Base-by-base conservation (phyloP, 2,797 vertebrate species). In the Enteromius viviparus region DNA sequence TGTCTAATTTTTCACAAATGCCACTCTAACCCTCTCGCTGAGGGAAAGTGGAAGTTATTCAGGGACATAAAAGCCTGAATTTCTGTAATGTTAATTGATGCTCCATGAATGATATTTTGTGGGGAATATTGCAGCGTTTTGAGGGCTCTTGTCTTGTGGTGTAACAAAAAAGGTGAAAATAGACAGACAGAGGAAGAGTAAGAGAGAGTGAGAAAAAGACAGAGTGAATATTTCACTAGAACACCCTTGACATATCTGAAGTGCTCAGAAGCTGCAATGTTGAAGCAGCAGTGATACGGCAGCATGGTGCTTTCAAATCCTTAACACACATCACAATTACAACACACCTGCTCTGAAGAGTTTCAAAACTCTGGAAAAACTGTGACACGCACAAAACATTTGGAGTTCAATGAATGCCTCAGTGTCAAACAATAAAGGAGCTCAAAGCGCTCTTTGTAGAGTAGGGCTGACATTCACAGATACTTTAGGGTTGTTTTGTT, bases 251-350 rank as follows among this genome's bases (percentile, higher is more conserved):
- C 26, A 60, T 68, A 58, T 49, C 17, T 1, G 65, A 64, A 83
- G 64, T 14, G 19, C 74, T 49, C 81, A 49, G 23, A 60, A 14
- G 53, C 40, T 1, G 19, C 51, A 58, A 14, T 58, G 49, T 66
- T 76, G 80, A 82, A 75, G 58, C 62, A 5, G 58, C 15, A 37
- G 34, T 70, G 77, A 68, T 37, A 37, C 23, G 62, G 12, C 77
- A 78, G 14, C 49, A 83, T 69, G 68, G 45, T 45, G 81, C 81
- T 72, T 75, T 74, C 75, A 66, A 76, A 84, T 83, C 47, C 82
- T 85, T 78, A 40, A 81, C 68, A 70, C 71, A 62, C 79, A 77
- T 81, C 84, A 49, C 12, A 9, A 70, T 62, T 23, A 64, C 51
- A 47, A 49, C 58, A 55, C 34, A 71, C 55, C 37, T 69, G 32